Evolutionary conservation across 2,797 vertebrate species (phyloP).

Genomic region (Sternarchorhynchus goeldii): DNA sequence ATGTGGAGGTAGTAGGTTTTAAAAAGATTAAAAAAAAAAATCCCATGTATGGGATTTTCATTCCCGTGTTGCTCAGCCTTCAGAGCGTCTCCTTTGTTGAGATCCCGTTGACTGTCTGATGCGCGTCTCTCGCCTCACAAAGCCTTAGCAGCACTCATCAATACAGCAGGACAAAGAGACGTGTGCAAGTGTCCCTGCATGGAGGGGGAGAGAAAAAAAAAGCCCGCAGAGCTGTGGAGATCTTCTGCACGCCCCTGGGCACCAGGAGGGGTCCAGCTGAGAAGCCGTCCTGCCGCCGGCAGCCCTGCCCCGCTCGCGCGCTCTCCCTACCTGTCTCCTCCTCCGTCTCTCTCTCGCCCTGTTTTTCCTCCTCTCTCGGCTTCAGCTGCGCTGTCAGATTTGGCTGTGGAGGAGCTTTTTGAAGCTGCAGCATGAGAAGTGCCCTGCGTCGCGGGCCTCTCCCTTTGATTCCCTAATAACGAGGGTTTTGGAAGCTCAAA

Average conservation of each 20-base stretch:
- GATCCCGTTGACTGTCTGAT: not conserved
- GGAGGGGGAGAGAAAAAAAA: constrained; percentile 32
- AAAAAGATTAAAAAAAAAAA: too few species aligned
- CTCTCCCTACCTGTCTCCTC: not conserved
- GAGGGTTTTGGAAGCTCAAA: constrained; percentile 46
- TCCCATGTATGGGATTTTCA: too few species aligned
- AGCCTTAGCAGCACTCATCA: constrained; percentile 30
- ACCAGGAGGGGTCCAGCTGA: constrained; percentile 45
- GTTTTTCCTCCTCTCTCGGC: constrained; percentile 46
- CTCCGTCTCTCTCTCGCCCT: constrained; percentile 7
- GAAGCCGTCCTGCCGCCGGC: not conserved
- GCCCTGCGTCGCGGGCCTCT: constrained; percentile 30
- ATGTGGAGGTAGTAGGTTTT: not conserved
- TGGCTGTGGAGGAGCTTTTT: constrained; percentile 44
- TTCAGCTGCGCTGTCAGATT: constrained; percentile 51
- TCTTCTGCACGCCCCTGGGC: constrained; percentile 36
- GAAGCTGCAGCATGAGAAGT: constrained; percentile 56
- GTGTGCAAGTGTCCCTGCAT: not conserved
- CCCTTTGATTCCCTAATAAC: constrained; percentile 54
- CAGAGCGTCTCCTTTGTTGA: not conserved
- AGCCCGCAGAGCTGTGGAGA: not conserved
- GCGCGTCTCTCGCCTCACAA: constrained; percentile 27
- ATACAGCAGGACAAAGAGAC: constrained; percentile 38
- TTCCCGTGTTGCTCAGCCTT: too few species aligned
- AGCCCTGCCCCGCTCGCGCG: not conserved